Percentiles rank a stretch among this genome's conserved stretches.
Conservation (phyloP, 1,140 invertebrate genomes). For the Hycleus phaleratus region DNA sequence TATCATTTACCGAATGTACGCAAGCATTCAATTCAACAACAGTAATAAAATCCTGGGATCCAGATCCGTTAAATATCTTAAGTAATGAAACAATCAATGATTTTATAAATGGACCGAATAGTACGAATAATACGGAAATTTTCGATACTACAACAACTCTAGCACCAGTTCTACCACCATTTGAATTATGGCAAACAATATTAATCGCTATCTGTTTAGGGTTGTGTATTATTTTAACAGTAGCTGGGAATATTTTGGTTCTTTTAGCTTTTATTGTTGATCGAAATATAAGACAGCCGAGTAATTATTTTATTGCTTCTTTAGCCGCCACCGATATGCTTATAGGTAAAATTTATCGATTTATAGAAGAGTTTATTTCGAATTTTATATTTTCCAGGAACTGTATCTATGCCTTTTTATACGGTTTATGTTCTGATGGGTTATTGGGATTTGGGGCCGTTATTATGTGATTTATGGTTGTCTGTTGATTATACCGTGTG, state of each 20-base stretch:
- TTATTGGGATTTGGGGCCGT: constrained; percentile 92
- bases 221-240: constrained; percentile 84
- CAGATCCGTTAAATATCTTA: constrained; percentile 31
- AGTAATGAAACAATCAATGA: constrained; percentile 21
- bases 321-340: constrained; percentile 96
- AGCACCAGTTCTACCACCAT: constrained; percentile 67
- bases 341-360: constrained; percentile 63
- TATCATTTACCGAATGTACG: constrained; percentile 52
- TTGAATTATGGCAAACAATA: constrained; percentile 84
- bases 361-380: not conserved
- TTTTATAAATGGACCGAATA: constrained; percentile 3
- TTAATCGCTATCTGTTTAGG: constrained; percentile 85
- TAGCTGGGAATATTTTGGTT: constrained; percentile 94
- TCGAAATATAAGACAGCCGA: constrained; percentile 93
- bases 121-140: not conserved
- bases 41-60: constrained; percentile 22
- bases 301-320: constrained; percentile 99
- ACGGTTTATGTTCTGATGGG: constrained; percentile 93
- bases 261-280: constrained; percentile 95
- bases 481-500: constrained; percentile 99
- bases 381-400: constrained; percentile 53
- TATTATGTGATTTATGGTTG: constrained; percentile 97
- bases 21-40: constrained; percentile 44
- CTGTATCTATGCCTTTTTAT: constrained; percentile 92
- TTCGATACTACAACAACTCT: constrained; percentile 28